phyloP scores from a whole-genome alignment of 2,113 vertebrate genomes.

The Brevimyrus niger region DNA sequence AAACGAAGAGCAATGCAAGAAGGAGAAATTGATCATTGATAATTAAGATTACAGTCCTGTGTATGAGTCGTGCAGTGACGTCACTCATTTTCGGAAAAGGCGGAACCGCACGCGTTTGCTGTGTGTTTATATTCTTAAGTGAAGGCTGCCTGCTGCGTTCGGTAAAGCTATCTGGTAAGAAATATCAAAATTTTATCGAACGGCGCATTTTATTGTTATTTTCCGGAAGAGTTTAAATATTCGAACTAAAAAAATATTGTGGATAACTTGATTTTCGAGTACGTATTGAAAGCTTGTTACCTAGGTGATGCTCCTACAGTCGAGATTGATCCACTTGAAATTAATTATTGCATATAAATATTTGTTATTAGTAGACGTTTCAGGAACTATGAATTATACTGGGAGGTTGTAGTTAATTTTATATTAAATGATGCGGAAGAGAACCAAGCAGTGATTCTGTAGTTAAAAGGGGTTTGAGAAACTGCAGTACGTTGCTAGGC shows the following conservation, averaged over 20 bases:
- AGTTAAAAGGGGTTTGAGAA: slow-evolving; percentile 45
- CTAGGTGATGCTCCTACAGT: not conserved
- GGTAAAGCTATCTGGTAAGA: not conserved
- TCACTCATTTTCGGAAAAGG: not conserved
- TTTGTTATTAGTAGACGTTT: not conserved
- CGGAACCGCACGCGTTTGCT: too few relatives aligned
- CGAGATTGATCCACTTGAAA: not conserved
- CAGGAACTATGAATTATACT: not conserved
- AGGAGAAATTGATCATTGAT: not conserved
- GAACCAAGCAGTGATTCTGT: slow-evolving; percentile 36
- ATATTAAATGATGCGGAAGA: not conserved
- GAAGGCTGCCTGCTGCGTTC: not conserved
- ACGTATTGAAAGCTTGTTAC: not conserved
- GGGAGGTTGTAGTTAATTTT: not conserved
- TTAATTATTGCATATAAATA: not conserved
- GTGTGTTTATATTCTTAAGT: not conserved
- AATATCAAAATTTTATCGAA: not conserved
- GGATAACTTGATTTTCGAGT: not conserved
- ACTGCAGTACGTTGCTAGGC: slow-evolving; percentile 55
- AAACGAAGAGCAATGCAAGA: not conserved
- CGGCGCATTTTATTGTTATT: not conserved
- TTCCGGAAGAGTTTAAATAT: not conserved
- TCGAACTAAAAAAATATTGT: not conserved
- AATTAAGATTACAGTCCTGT: not conserved
- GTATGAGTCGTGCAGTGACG: not conserved